These are phyloP conservation scores for Columba janthina DNA, from an alignment of 2,113 vertebrate genomes.

Conservation along the genomic window DNA sequence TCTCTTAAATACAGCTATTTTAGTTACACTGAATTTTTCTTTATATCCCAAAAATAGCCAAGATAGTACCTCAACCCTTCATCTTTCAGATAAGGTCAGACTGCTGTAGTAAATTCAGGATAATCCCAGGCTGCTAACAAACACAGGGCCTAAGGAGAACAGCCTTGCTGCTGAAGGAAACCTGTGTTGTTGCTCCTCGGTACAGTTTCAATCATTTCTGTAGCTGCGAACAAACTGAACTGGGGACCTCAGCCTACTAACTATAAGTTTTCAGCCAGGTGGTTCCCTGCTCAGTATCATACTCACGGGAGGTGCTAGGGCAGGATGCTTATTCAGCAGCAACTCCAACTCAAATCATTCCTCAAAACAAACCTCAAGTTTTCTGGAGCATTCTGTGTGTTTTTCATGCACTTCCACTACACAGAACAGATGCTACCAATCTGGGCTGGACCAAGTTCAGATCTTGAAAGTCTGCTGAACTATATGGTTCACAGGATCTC, in stretches of 20 bases:
- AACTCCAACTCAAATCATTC: neutral
- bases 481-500: neutral
- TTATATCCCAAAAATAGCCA: neutral
- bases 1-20: neutral
- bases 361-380: neutral
- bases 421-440: neutral
- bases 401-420: neutral
- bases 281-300: neutral
- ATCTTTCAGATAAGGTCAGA: neutral
- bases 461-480: neutral
- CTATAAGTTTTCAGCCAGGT: neutral
- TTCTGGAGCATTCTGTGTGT: neutral
- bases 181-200: fast-evolving
- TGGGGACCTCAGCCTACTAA: neutral
- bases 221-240: neutral
- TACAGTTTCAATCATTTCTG: neutral
- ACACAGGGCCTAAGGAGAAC: neutral
- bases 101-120: neutral
- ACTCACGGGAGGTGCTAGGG: neutral
- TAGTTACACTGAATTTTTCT: neutral
- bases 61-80: neutral
- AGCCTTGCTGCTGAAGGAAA: neutral
- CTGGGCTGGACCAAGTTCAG: neutral
- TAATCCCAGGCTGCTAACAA: neutral
- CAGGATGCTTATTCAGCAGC: neutral